Conservation (phyloP, 2,888 invertebrate genomes). For the Drosophila anceps region DNA sequence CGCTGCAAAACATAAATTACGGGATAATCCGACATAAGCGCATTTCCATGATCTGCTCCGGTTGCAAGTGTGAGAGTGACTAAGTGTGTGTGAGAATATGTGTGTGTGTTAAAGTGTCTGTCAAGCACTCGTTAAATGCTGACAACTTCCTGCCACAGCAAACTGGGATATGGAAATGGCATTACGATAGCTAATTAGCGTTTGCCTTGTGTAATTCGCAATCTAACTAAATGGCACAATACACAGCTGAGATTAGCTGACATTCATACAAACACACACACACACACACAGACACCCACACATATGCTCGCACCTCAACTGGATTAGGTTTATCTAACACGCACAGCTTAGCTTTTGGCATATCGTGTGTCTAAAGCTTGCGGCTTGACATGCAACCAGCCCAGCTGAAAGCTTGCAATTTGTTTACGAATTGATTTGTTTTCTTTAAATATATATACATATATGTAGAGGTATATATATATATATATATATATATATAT, state of each 20-base stretch:
- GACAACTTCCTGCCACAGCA: slow-evolving; percentile 75
- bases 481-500: background rate
- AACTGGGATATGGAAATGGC: slow-evolving; percentile 22
- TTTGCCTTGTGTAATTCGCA: slow-evolving; percentile 50
- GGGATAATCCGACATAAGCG: slow-evolving; percentile 83
- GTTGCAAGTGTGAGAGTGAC: slow-evolving; percentile 23
- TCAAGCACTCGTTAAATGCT: slow-evolving; percentile 62
- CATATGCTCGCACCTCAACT: slow-evolving; percentile 1
- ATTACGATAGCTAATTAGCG: slow-evolving; percentile 60
- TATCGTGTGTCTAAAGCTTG: slow-evolving; percentile 61
- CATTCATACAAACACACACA: slow-evolving; percentile 48
- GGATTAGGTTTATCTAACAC: slow-evolving; percentile 81
- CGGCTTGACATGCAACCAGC: slow-evolving; percentile 13
- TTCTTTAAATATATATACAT: background rate
- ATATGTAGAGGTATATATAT: background rate
- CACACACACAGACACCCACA: slow-evolving; percentile 2
- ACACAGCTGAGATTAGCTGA: slow-evolving; percentile 66
- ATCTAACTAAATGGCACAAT: slow-evolving; percentile 56
- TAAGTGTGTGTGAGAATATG: slow-evolving; percentile 18
- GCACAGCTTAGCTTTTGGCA: slow-evolving; percentile 66
- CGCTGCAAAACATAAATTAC: slow-evolving; percentile 81
- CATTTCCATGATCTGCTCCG: slow-evolving; percentile 77
- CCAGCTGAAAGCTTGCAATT: slow-evolving; percentile 63
- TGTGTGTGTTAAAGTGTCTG: slow-evolving; percentile 32
- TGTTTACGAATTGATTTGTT: slow-evolving; percentile 75